Conservation (phyloP, 2,888 invertebrate species). For the Drosophila ustulata region DNA sequence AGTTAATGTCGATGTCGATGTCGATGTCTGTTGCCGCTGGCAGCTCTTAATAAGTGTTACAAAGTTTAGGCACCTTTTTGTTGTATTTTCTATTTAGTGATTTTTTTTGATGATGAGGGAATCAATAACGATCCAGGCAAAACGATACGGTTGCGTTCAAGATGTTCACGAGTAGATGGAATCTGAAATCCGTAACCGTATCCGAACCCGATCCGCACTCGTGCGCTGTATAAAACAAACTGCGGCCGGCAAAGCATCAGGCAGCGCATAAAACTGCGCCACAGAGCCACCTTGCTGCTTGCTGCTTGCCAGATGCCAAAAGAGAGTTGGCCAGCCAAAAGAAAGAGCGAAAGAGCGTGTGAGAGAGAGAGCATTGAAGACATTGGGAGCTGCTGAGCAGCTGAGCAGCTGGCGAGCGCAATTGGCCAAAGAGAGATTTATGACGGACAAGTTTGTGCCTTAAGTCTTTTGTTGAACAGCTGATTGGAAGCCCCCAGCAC, state of each 20-base stretch:
- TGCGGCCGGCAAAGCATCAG: slow-evolving; percentile 77
- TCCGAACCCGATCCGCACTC: slow-evolving; percentile 69
- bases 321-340: slow-evolving; percentile 32
- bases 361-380: slow-evolving; percentile 1
- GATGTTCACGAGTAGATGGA: slow-evolving; percentile 11
- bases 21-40: slow-evolving; percentile 24
- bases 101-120: slow-evolving; percentile 3
- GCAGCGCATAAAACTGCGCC: slow-evolving; percentile 79
- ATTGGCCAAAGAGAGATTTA: slow-evolving; percentile 70
- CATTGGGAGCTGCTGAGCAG: neutral
- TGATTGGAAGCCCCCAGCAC: slow-evolving; percentile 58
- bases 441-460: slow-evolving; percentile 75
- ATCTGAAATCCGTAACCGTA: slow-evolving; percentile 44
- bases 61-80: slow-evolving; percentile 49
- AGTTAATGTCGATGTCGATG: neutral
- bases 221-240: slow-evolving; percentile 79
- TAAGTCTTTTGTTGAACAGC: slow-evolving; percentile 75
- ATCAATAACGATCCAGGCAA: slow-evolving; percentile 16
- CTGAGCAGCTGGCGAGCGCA: slow-evolving; percentile 25
- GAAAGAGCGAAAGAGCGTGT: slow-evolving; percentile 35
- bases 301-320: slow-evolving; percentile 56
- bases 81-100: slow-evolving; percentile 1
- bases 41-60: slow-evolving; percentile 41
- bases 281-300: slow-evolving; percentile 26
- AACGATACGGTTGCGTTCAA: slow-evolving; percentile 14